Conservation (phyloP, 2,888 invertebrate genomes). For the Graphium colonna region DNA sequence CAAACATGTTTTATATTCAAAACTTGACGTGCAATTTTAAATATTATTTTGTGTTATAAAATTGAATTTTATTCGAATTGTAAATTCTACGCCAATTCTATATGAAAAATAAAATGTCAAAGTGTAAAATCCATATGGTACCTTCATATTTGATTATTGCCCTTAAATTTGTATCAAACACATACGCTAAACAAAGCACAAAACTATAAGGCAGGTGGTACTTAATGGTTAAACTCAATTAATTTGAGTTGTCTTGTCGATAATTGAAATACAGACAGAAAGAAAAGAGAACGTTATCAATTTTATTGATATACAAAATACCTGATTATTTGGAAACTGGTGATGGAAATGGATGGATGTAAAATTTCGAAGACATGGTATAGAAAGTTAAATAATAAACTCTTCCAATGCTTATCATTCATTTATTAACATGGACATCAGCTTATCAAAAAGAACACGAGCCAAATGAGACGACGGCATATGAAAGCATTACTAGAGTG, state of each 20-base stretch:
- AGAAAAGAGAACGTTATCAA: neutral
- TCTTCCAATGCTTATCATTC: neutral
- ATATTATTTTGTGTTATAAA: neutral
- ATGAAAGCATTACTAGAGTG: neutral
- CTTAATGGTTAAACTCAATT: too few relatives aligned
- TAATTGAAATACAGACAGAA: neutral
- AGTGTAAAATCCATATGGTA: too few relatives aligned
- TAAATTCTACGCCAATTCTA: neutral
- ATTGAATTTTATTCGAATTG: neutral
- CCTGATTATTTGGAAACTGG: neutral
- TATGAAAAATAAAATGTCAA: too few relatives aligned
- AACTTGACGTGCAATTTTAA: neutral
- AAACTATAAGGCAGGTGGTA: too few relatives aligned
- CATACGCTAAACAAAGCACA: too few relatives aligned
- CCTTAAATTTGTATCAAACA: too few relatives aligned
- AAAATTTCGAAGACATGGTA: neutral
- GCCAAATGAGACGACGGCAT: neutral
- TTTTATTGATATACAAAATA: neutral
- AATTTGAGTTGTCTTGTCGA: neutral
- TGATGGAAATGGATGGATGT: neutral
- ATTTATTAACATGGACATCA: neutral
- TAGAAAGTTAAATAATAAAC: neutral
- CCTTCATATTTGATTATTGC: too few relatives aligned
- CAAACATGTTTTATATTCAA: too few relatives aligned
- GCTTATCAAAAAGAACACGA: neutral